Evolutionary conservation across 2,888 invertebrate species (phyloP), one percentile per base, ranked within the genome.

Genomic region (Zygaena filipendulae): DNA sequence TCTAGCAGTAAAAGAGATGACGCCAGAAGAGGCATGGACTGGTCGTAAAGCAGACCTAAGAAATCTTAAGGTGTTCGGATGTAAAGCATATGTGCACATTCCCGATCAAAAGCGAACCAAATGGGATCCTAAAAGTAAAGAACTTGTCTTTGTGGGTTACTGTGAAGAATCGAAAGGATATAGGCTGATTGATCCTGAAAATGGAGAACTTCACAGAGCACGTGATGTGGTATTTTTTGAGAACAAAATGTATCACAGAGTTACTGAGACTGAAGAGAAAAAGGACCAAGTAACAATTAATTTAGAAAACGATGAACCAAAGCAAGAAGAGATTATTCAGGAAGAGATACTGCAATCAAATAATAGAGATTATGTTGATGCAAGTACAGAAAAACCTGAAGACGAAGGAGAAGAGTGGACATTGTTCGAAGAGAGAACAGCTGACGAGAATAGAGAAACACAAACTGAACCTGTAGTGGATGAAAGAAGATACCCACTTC

Each of bases 11-110:
- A 25, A 9, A 9, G 25, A 21, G 2, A 21, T 3, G n/a, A 29
- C 25, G n/a, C 32, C 35, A 18, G 34, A 37, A n/a, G 29, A 34
- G 11, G 16, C 20, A n/a, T 37, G 37, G 37, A 23, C 33, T 12
- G 13, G 14, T 7, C 3, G 21, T 6, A 36, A 25, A 16, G 21
- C 22, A 11, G 12, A 27, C 14, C 7, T 32, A 18, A 28, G 25
- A 9, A 29, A 28, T 23, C 22, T 30, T 9, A 10, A 22, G 6
- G 21, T 32, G 9, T 35, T 35, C 32, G 33, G 35, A 5, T 35
- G 40, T 21, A 10, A 23, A 18, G 35, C 35, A 4, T 29, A 29
- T 24, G 28, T 18, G 7, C 16, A 25, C 20, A n/a, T n/a, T n/a
- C n/a, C n/a, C n/a, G 28, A 21, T 7, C 20, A 18, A 10, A 25